A percentile compares a stretch with the other conserved stretches of the same genome.
Conservation (phyloP, 2,113 vertebrate genomes). For the Cichladusa arquata region DNA sequence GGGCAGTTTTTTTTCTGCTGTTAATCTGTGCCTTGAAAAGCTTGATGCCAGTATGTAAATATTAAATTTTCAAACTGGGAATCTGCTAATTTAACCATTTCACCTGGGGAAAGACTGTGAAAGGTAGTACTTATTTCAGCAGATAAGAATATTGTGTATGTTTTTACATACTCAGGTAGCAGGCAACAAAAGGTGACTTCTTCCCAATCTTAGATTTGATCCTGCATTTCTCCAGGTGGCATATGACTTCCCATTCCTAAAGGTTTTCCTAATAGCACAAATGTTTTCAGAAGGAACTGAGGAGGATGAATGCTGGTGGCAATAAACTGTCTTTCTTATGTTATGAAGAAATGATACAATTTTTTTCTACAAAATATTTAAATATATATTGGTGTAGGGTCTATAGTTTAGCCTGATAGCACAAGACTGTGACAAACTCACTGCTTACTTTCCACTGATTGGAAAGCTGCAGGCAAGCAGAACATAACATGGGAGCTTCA, state of each 20-base stretch:
- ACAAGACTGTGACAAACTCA: neutral
- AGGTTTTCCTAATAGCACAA: neutral
- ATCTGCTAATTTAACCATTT: slow-evolving; percentile 1
- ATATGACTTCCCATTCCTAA: neutral
- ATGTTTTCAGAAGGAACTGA: neutral
- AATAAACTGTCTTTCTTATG: neutral
- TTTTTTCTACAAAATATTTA: neutral
- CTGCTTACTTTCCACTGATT: neutral
- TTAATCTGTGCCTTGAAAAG: neutral
- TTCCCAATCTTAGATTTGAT: neutral
- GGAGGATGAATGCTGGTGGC: neutral
- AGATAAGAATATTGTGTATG: neutral
- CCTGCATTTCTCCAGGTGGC: neutral
- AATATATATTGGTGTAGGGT: neutral
- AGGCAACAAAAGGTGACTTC: neutral
- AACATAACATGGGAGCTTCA: neutral
- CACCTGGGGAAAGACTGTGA: neutral
- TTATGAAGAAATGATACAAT: neutral
- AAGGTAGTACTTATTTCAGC: neutral
- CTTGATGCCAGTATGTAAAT: neutral
- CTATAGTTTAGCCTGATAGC: neutral
- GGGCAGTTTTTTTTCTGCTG: neutral
- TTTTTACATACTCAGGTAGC: neutral
- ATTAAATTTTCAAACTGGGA: neutral
- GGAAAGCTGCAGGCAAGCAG: neutral